phyloP scores from a whole-genome alignment of 2,797 vertebrate species.

The Iguana delicatissima region DNA sequence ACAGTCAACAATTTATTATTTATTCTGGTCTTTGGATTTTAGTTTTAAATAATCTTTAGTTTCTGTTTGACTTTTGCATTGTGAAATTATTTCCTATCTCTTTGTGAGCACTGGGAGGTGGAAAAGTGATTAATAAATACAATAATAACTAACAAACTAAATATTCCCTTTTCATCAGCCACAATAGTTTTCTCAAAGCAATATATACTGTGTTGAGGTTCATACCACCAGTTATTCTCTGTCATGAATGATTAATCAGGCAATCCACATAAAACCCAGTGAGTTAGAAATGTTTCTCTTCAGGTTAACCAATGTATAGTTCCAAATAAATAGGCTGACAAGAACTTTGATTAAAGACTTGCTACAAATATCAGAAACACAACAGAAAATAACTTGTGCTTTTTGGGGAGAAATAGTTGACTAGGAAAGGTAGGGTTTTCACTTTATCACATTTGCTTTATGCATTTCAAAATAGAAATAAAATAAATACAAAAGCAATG shows the following conservation, averaged over 20 bases:
- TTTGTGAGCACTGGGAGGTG: neutral
- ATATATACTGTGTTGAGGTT: conserved; percentile 1
- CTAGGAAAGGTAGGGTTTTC: neutral
- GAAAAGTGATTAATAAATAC: neutral
- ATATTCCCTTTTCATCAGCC: neutral
- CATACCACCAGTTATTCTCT: conserved; percentile 14
- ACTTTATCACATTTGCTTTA: neutral
- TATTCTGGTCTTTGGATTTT: neutral
- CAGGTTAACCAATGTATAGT: neutral
- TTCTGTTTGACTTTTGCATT: neutral
- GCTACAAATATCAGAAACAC: conserved; percentile 2
- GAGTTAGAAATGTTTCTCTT: conserved; percentile 34
- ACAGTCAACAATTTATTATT: neutral
- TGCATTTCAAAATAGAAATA: conserved; percentile 8
- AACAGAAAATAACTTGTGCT: conserved; percentile 9
- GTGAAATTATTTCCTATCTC: neutral
- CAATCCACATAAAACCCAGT: conserved; percentile 13
- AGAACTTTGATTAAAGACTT: conserved; percentile 18
- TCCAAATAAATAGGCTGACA: conserved; percentile 20
- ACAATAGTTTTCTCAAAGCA: conserved; percentile 7
- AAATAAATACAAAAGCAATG: neutral
- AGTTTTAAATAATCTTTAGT: neutral
- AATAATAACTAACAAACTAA: neutral
- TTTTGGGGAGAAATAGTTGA: neutral
- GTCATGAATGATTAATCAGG: conserved; percentile 21